Conservation (phyloP, 2,797 vertebrate species). For the Halcyon smyrnensis region DNA sequence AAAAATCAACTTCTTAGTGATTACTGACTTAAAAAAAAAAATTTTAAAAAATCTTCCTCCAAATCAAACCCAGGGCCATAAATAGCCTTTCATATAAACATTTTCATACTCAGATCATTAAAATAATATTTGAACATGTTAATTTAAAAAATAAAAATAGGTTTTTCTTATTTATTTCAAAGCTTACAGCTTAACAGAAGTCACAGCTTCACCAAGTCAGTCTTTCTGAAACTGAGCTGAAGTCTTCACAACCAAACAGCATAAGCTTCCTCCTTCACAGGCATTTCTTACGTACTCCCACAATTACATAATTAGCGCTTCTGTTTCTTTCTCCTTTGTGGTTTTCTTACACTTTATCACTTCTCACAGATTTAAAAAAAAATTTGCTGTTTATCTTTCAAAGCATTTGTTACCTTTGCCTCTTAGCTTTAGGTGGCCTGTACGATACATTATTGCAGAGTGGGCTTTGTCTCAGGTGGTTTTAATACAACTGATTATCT, state of each 20-base stretch:
- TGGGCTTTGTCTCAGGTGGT: background rate
- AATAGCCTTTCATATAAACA: background rate
- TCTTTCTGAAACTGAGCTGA: background rate
- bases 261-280: background rate
- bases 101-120: background rate
- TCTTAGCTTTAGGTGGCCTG: background rate
- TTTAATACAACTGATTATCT: background rate
- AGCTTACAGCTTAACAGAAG: background rate
- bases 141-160: background rate
- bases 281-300: background rate
- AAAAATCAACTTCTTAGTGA: background rate
- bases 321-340: background rate
- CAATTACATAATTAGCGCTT: conserved; percentile 2
- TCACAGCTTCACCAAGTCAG: background rate
- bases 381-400: background rate
- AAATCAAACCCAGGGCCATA: background rate
- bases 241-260: background rate
- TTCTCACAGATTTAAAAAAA: background rate
- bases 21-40: background rate
- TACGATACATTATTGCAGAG: background rate
- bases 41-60: background rate
- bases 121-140: background rate
- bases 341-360: background rate
- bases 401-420: background rate
- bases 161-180: background rate